Conservation (phyloP, 2,797 vertebrate genomes). For the Micropoecilia bifurca region DNA sequence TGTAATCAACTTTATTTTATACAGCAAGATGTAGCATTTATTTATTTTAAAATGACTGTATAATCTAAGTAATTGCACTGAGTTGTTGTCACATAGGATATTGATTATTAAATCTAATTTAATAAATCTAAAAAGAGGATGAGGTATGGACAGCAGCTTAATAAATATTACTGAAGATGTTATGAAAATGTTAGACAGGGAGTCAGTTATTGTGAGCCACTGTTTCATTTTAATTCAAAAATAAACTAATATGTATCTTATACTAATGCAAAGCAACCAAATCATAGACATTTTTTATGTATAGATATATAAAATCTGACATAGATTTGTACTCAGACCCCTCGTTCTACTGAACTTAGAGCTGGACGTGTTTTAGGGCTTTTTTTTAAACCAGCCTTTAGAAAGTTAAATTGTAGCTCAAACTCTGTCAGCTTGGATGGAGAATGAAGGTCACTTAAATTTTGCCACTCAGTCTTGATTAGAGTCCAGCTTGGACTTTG, state of each 20-base stretch:
- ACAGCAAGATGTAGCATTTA: background rate
- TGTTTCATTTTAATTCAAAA: background rate
- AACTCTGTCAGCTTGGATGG: background rate
- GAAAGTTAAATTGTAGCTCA: background rate
- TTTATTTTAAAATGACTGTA: background rate
- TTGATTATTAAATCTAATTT: background rate
- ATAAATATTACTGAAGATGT: background rate
- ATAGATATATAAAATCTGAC: background rate
- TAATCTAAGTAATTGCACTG: background rate
- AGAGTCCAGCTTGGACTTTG: background rate
- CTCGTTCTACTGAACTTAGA: background rate
- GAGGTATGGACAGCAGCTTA: background rate
- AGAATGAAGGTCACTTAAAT: background rate
- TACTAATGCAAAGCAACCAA: background rate
- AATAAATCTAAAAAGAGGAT: background rate
- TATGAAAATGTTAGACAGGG: background rate
- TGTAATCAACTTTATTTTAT: background rate
- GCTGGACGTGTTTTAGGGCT: background rate
- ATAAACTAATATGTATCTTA: background rate
- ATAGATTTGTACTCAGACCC: background rate
- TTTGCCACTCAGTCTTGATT: background rate
- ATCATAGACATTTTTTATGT: background rate
- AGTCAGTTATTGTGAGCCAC: background rate
- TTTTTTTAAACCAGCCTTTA: background rate
- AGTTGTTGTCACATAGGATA: background rate